A percentile compares a stretch with the other conserved stretches of the same genome.
phyloP scores from a whole-genome alignment of 2,888 invertebrate species.

The Papilio elwesi region DNA sequence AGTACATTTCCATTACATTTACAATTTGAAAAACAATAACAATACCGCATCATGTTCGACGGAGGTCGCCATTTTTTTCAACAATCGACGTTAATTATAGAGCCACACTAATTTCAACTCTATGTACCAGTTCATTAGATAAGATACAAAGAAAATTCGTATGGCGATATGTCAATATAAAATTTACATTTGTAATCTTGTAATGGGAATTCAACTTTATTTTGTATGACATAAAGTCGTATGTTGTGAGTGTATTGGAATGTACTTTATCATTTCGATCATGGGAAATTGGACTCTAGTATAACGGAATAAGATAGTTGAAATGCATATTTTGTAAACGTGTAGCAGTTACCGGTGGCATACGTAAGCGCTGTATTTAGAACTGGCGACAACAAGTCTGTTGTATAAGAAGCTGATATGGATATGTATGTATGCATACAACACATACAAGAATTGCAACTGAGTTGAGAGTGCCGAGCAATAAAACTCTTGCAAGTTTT shows the following conservation, averaged over 20 bases:
- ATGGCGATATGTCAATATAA: slow-evolving; percentile 14
- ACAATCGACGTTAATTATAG: background rate
- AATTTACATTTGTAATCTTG: background rate
- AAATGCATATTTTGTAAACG: background rate
- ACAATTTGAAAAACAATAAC: background rate
- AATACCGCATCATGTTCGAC: background rate
- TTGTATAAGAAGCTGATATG: slow-evolving; percentile 39
- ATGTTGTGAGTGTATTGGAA: slow-evolving; percentile 12
- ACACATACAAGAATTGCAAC: background rate
- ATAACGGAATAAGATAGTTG: background rate
- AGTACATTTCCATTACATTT: background rate
- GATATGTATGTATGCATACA: background rate
- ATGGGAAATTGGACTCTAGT: background rate
- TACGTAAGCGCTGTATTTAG: slow-evolving; percentile 53
- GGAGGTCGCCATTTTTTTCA: background rate
- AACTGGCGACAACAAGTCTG: slow-evolving; percentile 53
- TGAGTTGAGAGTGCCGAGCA: no score
- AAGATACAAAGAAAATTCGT: slow-evolving; percentile 4
- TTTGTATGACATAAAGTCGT: background rate
- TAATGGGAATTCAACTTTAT: slow-evolving; percentile 16
- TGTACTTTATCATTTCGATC: background rate
- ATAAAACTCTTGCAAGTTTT: no score
- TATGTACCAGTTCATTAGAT: background rate
- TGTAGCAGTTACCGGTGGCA: slow-evolving; percentile 29
- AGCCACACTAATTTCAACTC: slow-evolving; percentile 13